These are phyloP conservation scores for Neuroterus valhalla DNA, from an alignment of 1,140 invertebrate species.

Conservation along the genomic window DNA sequence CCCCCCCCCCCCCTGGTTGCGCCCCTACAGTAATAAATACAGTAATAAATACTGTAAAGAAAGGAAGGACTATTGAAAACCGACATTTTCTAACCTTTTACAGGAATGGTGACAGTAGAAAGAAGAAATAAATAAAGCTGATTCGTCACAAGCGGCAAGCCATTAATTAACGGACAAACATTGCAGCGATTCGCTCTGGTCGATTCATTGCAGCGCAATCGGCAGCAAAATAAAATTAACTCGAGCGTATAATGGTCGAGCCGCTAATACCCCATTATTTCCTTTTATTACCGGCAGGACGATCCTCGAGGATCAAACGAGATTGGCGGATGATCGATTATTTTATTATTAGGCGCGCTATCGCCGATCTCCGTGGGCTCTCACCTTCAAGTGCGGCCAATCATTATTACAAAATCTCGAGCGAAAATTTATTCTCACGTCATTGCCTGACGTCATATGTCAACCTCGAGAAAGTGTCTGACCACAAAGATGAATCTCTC, in stretches of 20 bases:
- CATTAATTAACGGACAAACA: not conserved
- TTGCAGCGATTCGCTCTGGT: not conserved
- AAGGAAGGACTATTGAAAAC: not conserved
- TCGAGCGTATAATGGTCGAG: conserved; percentile 7
- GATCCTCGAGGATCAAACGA: not conserved
- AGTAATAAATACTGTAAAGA: not conserved
- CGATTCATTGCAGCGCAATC: not conserved
- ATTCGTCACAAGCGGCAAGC: not conserved
- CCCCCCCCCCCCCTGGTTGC: too few relatives aligned
- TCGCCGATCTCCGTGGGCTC: not conserved
- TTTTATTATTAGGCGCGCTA: not conserved
- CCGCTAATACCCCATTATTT: conserved; percentile 12
- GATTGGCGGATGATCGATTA: conserved; percentile 7
- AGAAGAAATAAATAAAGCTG: not conserved
- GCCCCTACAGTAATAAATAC: too few relatives aligned
- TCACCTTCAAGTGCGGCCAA: not conserved
- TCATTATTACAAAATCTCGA: conserved; percentile 6
- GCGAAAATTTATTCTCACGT: not conserved
- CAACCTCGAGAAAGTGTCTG: conserved; percentile 22
- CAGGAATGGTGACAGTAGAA: not conserved
- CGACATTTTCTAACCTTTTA: not conserved
- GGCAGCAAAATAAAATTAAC: conserved; percentile 26
- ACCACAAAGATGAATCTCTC: too few relatives aligned
- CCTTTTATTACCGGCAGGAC: not conserved
- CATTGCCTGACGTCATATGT: conserved; percentile 11